These are phyloP conservation scores for Holocentrus rufus DNA, from an alignment of 2,797 vertebrate species.

Conservation along the genomic window DNA sequence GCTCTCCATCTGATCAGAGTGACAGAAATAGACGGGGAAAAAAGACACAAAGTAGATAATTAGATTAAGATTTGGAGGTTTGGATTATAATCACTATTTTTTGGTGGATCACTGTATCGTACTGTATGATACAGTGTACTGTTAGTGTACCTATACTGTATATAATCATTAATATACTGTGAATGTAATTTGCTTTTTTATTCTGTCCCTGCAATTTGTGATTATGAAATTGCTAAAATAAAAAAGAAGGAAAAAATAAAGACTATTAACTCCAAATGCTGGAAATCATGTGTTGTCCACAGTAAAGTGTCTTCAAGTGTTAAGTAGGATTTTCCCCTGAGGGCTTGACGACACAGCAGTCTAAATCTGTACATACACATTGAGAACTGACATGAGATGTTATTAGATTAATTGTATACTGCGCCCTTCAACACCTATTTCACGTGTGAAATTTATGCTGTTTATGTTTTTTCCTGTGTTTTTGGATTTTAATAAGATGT, in stretches of 20 bases:
- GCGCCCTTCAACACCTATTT: slow-evolving; percentile 45
- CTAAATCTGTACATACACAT: slow-evolving; percentile 16
- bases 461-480: slow-evolving; percentile 7
- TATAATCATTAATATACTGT: too few relatives aligned
- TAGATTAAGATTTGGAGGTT: neutral
- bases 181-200: too few relatives aligned
- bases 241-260: neutral
- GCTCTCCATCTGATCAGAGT: slow-evolving; percentile 59
- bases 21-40: neutral
- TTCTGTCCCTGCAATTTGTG: too few relatives aligned
- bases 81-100: too few relatives aligned
- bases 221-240: too few relatives aligned
- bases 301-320: neutral
- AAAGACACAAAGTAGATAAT: neutral
- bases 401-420: slow-evolving; percentile 59
- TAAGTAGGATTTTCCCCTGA: neutral
- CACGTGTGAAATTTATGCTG: slow-evolving; percentile 36
- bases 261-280: neutral
- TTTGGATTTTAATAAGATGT: slow-evolving; percentile 35
- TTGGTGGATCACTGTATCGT: too few relatives aligned
- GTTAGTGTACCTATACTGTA: too few relatives aligned
- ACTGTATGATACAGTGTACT: too few relatives aligned
- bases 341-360: slow-evolving; percentile 4
- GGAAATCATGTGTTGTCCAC: neutral
- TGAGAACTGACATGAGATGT: slow-evolving; percentile 40